Conservation (phyloP, 2,113 vertebrate species). For the Alces alces region DNA sequence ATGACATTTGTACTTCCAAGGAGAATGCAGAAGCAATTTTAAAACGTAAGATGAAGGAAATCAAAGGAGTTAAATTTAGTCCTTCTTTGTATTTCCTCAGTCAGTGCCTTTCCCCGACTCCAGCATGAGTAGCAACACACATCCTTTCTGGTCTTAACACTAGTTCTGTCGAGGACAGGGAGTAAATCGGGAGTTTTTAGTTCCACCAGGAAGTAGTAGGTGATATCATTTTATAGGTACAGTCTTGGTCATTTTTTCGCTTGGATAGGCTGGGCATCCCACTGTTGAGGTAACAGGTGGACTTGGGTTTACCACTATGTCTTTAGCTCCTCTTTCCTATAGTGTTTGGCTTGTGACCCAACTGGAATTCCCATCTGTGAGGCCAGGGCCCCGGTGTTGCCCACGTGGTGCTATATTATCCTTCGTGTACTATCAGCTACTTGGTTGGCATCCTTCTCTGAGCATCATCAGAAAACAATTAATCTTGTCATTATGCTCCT, state of each 20-base stretch:
- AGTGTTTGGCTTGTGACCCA: neutral
- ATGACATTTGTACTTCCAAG: neutral
- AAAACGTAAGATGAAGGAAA: neutral
- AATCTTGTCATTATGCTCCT: neutral
- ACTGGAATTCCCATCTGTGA: neutral
- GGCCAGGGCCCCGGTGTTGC: neutral
- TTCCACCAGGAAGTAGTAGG: neutral
- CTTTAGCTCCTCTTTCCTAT: neutral
- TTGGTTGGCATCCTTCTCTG: neutral
- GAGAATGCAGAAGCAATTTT: neutral
- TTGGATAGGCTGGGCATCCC: accelerated
- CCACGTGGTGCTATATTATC: neutral
- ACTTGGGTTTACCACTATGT: neutral
- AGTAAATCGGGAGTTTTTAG: neutral
- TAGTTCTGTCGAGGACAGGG: neutral
- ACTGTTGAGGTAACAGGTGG: neutral
- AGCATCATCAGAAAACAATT: neutral
- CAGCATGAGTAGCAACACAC: neutral
- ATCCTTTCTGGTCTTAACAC: neutral
- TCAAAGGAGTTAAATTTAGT: neutral
- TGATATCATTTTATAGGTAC: neutral
- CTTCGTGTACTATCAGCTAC: neutral
- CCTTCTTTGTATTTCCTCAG: neutral
- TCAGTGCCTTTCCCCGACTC: neutral
- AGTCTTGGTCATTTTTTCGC: neutral